Evolutionary conservation across 92 coral and sea anemone genomes (phyloP), one percentile per base, ranked within the genome.

Genomic region (Siderastrea siderea): DNA sequence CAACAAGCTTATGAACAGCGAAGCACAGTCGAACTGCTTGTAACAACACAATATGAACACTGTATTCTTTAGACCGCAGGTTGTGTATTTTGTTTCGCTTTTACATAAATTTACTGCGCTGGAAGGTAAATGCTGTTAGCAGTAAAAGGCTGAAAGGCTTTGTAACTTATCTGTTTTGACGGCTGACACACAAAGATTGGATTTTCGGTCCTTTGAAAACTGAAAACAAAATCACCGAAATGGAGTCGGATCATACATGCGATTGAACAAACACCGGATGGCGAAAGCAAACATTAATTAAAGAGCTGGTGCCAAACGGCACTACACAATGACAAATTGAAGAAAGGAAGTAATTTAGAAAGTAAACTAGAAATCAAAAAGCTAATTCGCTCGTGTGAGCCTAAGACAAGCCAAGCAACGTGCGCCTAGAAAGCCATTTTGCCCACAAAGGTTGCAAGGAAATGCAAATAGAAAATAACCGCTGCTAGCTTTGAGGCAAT

Each of bases 331-430:
- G 87, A 84, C 87, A 84, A 74, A 62, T 46, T 62, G 80, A 51
- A 74, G 80, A 84, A 84, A 84, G 87, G 87, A 84, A 73, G 87
- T 73, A 84, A 84, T 84, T 84, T 84, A 84, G 80, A 84, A 84
- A 84, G 87, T 84, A 84, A 84, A 84, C 87, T 73, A 49, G 54
- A 84, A 84, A 72, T 74, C 80, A 84, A 74, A 83, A 84, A 49
- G 87, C 87, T 84, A 84, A 84, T 84, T 84, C 86, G 86, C 78
- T 82, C 54, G 14, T 84, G 81, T 72, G 78, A 72, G 79, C 3
- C 8, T 13, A 10, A 84, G 80, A 61, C 61, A 74, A 73, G 80
- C 68, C 78, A 38, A 55, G 87, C 19, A 73, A 74, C 68, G 82
- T 72, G 67, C 48, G 65, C 16, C 59, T 48, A 19, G 48, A 17